Conservation (phyloP, 2,888 invertebrate genomes). For the Octodonta nipae region DNA sequence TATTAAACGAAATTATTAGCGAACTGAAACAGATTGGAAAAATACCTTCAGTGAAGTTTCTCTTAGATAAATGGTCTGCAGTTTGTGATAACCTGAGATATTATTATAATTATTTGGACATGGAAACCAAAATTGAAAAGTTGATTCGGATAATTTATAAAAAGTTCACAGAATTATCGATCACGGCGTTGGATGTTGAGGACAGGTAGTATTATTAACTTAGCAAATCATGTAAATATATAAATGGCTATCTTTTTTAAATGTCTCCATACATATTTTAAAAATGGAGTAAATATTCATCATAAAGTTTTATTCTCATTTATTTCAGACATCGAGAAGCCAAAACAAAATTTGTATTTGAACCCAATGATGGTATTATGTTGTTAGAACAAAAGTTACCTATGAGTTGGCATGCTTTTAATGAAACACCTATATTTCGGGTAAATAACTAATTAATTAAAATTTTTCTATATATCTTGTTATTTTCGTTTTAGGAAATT, state of each 20-base stretch:
- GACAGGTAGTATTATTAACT: constrained; percentile 41
- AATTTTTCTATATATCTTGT: not conserved
- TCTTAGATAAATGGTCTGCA: constrained; percentile 45
- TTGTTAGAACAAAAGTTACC: constrained; percentile 75
- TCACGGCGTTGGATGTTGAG: constrained; percentile 69
- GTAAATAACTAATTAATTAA: constrained; percentile 25
- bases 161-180: constrained; percentile 58
- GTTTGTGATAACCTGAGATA: constrained; percentile 51
- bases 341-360: constrained; percentile 77
- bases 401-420: constrained; percentile 84
- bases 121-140: constrained; percentile 54
- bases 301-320: not conserved
- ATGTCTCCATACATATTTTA: not conserved
- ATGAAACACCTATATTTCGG: constrained; percentile 68
- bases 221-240: not conserved
- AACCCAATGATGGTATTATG: constrained; percentile 63
- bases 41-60: constrained; percentile 45
- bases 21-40: constrained; percentile 50
- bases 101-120: constrained; percentile 63
- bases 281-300: not conserved
- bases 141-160: constrained; percentile 51
- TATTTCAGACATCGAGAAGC: constrained; percentile 56
- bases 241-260: no score
- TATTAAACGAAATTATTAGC: constrained; percentile 46
- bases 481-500: constrained; percentile 44